Evolutionary conservation across 2,113 vertebrate genomes (phyloP).

Genomic region (Tychaedon coryphoeus): DNA sequence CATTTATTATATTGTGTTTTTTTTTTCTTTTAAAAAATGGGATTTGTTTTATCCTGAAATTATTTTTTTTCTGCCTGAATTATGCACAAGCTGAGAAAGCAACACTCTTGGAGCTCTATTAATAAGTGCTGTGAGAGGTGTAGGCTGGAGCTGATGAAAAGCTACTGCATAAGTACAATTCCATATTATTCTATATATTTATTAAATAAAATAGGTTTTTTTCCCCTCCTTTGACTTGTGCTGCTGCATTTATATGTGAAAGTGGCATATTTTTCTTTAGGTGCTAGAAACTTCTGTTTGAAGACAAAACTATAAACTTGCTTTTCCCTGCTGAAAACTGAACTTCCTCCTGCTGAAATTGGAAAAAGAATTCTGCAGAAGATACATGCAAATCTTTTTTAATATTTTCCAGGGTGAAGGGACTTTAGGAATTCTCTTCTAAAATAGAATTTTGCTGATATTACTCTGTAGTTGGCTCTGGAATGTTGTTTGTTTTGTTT

Average conservation of each 20-base stretch:
- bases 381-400: neutral
- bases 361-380: neutral
- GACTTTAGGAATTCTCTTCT: neutral
- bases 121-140: neutral
- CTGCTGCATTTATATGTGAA: neutral
- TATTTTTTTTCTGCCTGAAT: neutral
- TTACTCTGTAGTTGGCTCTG: neutral
- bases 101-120: neutral
- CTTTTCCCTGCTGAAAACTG: neutral
- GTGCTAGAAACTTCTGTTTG: neutral
- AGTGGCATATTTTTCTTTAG: neutral
- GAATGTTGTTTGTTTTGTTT: neutral
- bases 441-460: neutral
- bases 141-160: neutral
- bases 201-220: neutral
- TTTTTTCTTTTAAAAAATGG: rapidly evolving
- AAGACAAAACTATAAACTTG: neutral
- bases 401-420: neutral
- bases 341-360: neutral
- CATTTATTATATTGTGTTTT: neutral
- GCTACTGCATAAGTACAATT: neutral
- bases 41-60: neutral
- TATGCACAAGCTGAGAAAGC: neutral
- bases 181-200: neutral
- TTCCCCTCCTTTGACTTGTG: neutral